Evolutionary conservation across 2,888 invertebrate genomes (phyloP).

Genomic region (Chromoteleia sp.): DNA sequence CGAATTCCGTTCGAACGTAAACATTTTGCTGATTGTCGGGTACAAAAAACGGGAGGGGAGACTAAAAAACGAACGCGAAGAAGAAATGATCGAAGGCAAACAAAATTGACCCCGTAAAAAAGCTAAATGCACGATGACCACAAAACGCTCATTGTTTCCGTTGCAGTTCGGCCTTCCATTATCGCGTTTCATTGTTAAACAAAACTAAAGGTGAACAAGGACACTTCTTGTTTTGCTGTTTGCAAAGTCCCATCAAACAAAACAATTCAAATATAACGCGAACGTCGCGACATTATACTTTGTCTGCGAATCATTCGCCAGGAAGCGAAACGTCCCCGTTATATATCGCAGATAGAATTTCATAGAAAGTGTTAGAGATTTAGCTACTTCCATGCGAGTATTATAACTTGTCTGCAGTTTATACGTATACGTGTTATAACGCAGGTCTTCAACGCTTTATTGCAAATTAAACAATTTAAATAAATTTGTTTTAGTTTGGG

Average conservation of each 20-base stretch:
- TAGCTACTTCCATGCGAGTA: constrained; percentile 1
- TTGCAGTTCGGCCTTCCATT: constrained; percentile 41
- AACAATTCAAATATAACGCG: constrained; percentile 53
- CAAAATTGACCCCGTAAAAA: constrained; percentile 31
- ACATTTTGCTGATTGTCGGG: not conserved
- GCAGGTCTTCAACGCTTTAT: too few relatives aligned
- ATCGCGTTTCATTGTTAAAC: constrained; percentile 55
- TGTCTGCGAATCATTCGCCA: constrained; percentile 31
- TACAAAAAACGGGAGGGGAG: not conserved
- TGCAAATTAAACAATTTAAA: too few relatives aligned
- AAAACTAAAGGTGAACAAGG: constrained; percentile 62
- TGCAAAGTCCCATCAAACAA: constrained; percentile 38
- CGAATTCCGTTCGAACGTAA: not conserved
- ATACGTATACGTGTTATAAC: too few relatives aligned
- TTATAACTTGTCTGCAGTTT: not conserved
- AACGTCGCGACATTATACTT: constrained; percentile 18
- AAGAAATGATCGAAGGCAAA: constrained; percentile 23
- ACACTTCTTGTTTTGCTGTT: constrained; percentile 51
- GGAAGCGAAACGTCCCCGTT: not conserved
- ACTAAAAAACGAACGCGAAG: constrained; percentile 5
- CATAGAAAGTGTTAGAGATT: constrained; percentile 15
- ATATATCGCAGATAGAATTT: constrained; percentile 12
- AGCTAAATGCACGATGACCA: constrained; percentile 25
- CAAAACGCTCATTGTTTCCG: constrained; percentile 53
- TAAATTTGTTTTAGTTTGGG: too few relatives aligned